Evolutionary conservation across 2,113 vertebrate species (phyloP).

Genomic region (Apus apus): DNA sequence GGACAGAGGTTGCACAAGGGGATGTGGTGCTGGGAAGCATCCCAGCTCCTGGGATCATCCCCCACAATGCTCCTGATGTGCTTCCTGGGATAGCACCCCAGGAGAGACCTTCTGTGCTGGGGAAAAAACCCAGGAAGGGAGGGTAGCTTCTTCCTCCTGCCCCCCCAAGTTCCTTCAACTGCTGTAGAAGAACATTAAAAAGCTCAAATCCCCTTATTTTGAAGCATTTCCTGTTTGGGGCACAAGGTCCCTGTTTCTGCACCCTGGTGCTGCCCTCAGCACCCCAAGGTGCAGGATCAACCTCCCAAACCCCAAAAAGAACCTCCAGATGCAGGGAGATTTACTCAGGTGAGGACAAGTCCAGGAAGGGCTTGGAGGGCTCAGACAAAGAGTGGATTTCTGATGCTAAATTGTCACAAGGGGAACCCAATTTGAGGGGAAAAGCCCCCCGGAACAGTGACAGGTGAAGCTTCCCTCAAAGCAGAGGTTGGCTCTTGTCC

Average conservation of each 20-base stretch:
- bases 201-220: not conserved
- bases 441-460: rapidly evolving
- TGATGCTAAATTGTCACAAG: not conserved
- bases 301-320: not conserved
- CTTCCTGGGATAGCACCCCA: rapidly evolving
- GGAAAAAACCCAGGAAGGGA: not conserved
- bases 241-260: rapidly evolving
- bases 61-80: not conserved
- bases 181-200: not conserved
- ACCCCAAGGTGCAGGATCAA: too few species aligned
- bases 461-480: not conserved
- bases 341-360: too few species aligned
- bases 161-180: not conserved
- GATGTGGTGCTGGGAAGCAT: rapidly evolving
- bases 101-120: rapidly evolving
- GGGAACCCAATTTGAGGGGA: not conserved
- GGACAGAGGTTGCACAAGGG: too few species aligned
- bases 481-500: too few species aligned
- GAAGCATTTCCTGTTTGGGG: not conserved
- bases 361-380: not conserved
- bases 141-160: not conserved
- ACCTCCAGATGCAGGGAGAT: too few species aligned
- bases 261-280: not conserved
- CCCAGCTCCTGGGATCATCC: not conserved
- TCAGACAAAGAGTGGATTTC: not conserved